phyloP scores from a whole-genome alignment of 2,888 invertebrate genomes.

The Andrena dorsata region DNA sequence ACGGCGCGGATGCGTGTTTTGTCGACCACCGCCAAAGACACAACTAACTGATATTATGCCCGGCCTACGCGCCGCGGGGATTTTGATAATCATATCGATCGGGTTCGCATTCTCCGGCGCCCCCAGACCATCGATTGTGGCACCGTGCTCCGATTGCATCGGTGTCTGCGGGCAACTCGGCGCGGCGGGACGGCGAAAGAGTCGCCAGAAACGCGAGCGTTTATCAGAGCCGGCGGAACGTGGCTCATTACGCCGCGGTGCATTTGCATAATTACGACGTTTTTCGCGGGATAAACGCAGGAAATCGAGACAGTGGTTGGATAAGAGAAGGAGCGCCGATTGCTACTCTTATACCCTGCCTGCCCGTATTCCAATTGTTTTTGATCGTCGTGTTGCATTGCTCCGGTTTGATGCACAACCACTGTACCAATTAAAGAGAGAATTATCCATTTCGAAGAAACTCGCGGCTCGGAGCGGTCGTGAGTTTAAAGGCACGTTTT shows the following conservation, averaged over 20 bases:
- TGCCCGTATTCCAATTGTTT: background rate
- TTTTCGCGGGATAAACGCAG: slow-evolving; percentile 26
- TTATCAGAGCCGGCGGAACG: slow-evolving; percentile 22
- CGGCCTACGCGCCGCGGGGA: slow-evolving; percentile 19
- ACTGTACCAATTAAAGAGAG: too few species aligned
- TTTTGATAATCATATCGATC: slow-evolving; percentile 61
- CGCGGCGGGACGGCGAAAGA: background rate
- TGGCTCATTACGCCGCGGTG: slow-evolving; percentile 4
- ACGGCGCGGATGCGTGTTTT: slow-evolving; percentile 59
- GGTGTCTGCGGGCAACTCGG: background rate
- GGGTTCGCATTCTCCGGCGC: slow-evolving; percentile 44
- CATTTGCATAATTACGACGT: slow-evolving; percentile 41
- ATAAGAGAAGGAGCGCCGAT: background rate
- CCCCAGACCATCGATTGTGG: slow-evolving; percentile 29
- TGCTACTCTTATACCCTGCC: background rate
- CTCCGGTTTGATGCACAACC: background rate
- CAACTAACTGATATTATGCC: slow-evolving; percentile 69
- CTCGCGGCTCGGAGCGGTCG: too few species aligned
- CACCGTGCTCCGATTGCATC: slow-evolving; percentile 25
- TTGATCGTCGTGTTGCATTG: background rate
- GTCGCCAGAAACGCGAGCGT: slow-evolving; percentile 12
- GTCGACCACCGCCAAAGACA: slow-evolving; percentile 65
- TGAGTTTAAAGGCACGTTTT: too few species aligned
- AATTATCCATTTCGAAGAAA: too few species aligned
- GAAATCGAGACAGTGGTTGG: slow-evolving; percentile 10